phyloP scores from a whole-genome alignment of 2,797 vertebrate species.

The Brachyrhaphis roseni region DNA sequence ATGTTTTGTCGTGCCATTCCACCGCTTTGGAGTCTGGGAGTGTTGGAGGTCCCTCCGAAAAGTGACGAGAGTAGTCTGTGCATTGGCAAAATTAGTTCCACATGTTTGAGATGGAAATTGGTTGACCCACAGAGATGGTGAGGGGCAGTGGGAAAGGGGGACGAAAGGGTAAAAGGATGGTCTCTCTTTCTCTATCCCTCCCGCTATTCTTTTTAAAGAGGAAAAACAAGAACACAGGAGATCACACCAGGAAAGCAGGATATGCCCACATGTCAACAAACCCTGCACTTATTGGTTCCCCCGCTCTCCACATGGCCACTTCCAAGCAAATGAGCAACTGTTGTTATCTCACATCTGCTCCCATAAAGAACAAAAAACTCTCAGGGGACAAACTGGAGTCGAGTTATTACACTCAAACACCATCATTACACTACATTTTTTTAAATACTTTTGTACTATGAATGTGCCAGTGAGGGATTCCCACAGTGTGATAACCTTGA shows the following conservation, averaged over 20 bases:
- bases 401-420: slow-evolving; percentile 23
- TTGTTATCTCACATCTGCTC: slow-evolving; percentile 52
- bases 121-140: slow-evolving; percentile 82
- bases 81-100: slow-evolving; percentile 87
- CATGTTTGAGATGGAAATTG: slow-evolving; percentile 87
- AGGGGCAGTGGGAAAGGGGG: slow-evolving; percentile 66
- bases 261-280: slow-evolving; percentile 74
- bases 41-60: slow-evolving; percentile 53
- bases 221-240: slow-evolving; percentile 67
- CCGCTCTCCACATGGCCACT: slow-evolving; percentile 53
- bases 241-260: slow-evolving; percentile 74
- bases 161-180: slow-evolving; percentile 54
- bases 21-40: slow-evolving; percentile 57
- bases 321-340: slow-evolving; percentile 46
- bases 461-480: neutral
- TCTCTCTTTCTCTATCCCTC: slow-evolving; percentile 21
- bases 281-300: slow-evolving; percentile 45
- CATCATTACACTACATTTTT: neutral
- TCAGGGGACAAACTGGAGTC: slow-evolving; percentile 14
- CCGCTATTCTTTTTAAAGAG: slow-evolving; percentile 44
- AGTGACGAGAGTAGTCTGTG: slow-evolving; percentile 49
- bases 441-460: neutral
- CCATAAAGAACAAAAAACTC: slow-evolving; percentile 16
- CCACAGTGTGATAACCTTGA: neutral
- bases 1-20: slow-evolving; percentile 68